phyloP scores from a whole-genome alignment of 2,113 vertebrate genomes.

The Rhinoptilus africanus region DNA sequence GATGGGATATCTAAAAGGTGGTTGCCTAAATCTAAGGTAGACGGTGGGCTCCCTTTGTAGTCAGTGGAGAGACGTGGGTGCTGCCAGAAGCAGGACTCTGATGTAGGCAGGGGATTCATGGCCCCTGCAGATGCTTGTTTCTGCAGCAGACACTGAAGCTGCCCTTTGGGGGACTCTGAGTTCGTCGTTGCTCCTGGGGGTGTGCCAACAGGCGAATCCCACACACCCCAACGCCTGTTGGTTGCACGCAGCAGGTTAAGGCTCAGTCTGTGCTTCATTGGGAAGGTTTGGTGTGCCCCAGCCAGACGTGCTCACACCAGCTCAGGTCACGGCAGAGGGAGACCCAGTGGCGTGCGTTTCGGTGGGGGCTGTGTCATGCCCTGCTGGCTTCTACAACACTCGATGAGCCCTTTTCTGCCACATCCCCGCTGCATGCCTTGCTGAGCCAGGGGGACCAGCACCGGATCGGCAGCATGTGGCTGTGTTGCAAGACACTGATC shows the following conservation, averaged over 20 bases:
- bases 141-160: neutral
- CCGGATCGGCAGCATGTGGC: neutral
- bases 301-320: neutral
- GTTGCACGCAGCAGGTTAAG: neutral
- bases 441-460: neutral
- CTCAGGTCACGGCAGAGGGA: neutral
- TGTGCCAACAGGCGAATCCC: neutral
- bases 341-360: fast-evolving
- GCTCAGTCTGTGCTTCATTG: neutral
- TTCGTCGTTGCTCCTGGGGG: neutral
- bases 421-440: neutral
- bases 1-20: neutral
- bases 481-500: neutral
- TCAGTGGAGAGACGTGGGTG: neutral
- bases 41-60: neutral
- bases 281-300: neutral
- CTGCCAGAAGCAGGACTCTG: neutral
- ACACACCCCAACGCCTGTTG: neutral
- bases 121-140: neutral
- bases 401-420: neutral
- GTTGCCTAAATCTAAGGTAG: neutral
- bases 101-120: neutral
- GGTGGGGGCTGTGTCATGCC: neutral
- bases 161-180: neutral
- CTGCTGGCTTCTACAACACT: neutral